Conservation (phyloP, 1,140 invertebrate species). For the Sitobion miscanthi region DNA sequence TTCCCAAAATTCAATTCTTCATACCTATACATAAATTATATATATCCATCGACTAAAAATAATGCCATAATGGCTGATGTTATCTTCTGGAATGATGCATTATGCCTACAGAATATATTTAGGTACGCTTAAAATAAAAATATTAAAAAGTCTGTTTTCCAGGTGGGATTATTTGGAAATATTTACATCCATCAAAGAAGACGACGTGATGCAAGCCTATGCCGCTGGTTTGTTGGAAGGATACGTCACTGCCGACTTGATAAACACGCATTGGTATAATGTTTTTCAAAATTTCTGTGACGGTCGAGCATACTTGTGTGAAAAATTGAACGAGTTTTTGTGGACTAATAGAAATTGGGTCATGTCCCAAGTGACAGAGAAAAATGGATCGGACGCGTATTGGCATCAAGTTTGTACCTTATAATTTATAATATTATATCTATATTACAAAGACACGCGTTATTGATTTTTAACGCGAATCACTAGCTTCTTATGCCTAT, state of each 20-base stretch:
- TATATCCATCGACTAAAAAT: background rate
- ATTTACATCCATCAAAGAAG: constrained; percentile 73
- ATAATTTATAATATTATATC: constrained; percentile 19
- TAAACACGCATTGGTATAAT: constrained; percentile 81
- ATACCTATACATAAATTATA: background rate
- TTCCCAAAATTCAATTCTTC: background rate
- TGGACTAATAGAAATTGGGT: constrained; percentile 71
- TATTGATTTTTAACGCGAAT: background rate
- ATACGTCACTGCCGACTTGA: constrained; percentile 78
- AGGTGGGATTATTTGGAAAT: constrained; percentile 83
- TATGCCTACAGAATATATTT: background rate
- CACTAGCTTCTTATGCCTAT: no score
- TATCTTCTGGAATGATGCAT: background rate
- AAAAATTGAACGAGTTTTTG: constrained; percentile 71
- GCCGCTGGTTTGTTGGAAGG: constrained; percentile 88
- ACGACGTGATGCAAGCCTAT: constrained; percentile 81
- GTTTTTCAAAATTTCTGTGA: constrained; percentile 76
- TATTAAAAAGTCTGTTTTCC: constrained; percentile 47
- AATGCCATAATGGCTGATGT: background rate
- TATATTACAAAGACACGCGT: background rate
- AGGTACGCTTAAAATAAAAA: background rate
- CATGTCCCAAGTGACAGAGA: constrained; percentile 66
- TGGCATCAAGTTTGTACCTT: constrained; percentile 76
- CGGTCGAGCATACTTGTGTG: constrained; percentile 71
- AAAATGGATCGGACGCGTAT: constrained; percentile 67